Base-by-base conservation (phyloP, 2,888 invertebrate genomes). In the Drepana falcataria region DNA sequence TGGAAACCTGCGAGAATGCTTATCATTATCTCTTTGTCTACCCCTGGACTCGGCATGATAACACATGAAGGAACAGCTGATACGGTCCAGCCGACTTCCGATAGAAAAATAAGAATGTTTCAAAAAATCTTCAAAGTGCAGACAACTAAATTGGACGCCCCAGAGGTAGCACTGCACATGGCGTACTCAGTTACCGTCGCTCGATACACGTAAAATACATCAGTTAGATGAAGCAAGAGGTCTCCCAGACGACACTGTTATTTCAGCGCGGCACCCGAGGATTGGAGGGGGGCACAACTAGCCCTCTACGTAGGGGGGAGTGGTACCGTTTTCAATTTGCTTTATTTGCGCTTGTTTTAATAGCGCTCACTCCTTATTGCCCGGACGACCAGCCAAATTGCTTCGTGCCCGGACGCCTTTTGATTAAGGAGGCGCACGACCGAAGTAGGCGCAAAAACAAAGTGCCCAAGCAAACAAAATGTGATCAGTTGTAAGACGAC, bases 281-380 rank as follows among this genome's bases (percentile, higher is more conserved):
- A 68, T 63, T 57, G 69, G 71, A 64, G 65, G 57, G 65, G 61
- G 63, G 64, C 63, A 64, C 66, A 67, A 73, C 71, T 70, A 73
- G 73, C 80, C 76, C 77, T 78, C 81, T 64, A 65, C 64, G 70
- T 61, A 51, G 61, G 59, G 69, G 77, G 77, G 74, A 79, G 69
- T 72, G 81, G 84, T 84, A 78, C 82, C 86, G 81, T 87, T 89
- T 90, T 90, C 89, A 90, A 90, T 90, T 89, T 89, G 86, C 85
- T 88, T 87, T 90, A 88, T 90, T 90, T 90, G 87, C 83, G 82
- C 86, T 86, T 88, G 90, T 89, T 90, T 91, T 89, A 90, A 90
- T 90, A 88, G 90, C 85, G 83, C 81, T 81, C 83, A 80, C 81
- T 87, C 80, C 86, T 89, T 89, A 88, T 90, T 89, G 87, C 83